Evolutionary conservation across 1,140 invertebrate genomes (phyloP).

Genomic region (Achroia grisella): DNA sequence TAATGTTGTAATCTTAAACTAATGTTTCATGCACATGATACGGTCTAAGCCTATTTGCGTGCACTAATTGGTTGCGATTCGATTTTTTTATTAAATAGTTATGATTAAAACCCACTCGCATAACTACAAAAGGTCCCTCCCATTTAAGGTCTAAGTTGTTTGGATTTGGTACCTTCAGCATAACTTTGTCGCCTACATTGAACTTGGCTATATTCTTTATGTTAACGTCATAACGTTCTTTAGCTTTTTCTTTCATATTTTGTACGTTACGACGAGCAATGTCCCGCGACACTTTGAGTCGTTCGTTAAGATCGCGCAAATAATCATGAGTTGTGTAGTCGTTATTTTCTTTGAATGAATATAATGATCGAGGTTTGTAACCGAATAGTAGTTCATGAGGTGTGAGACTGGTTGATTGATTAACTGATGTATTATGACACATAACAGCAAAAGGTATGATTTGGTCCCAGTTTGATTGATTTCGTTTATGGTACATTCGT

Average conservation of each 20-base stretch:
- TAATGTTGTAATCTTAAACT: too few relatives aligned
- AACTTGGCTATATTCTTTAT: too few relatives aligned
- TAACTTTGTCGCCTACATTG: too few relatives aligned
- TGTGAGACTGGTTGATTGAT: too few relatives aligned
- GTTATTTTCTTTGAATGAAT: too few relatives aligned
- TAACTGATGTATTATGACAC: constrained; percentile 65
- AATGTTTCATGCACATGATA: too few relatives aligned
- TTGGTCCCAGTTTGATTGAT: constrained; percentile 59
- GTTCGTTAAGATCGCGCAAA: constrained; percentile 34
- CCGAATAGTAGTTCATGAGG: too few relatives aligned
- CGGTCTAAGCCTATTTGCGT: too few relatives aligned
- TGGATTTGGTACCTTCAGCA: constrained; percentile 28
- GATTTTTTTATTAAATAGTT: constrained; percentile 30
- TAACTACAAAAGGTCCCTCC: constrained; percentile 39
- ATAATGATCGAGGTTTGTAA: too few relatives aligned
- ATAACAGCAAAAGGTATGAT: constrained; percentile 55
- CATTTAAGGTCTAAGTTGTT: constrained; percentile 37
- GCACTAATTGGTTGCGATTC: constrained; percentile 19
- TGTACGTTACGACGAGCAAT: constrained; percentile 17
- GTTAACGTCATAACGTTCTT: constrained; percentile 34
- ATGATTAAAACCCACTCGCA: constrained; percentile 36
- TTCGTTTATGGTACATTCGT: constrained; percentile 41
- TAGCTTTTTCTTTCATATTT: constrained; percentile 40
- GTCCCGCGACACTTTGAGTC: constrained; percentile 24
- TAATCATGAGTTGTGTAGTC: too few relatives aligned